Evolutionary conservation across 2,888 invertebrate genomes (phyloP), one percentile per base, ranked within the genome.

Genomic region (Campaea margaritaria): DNA sequence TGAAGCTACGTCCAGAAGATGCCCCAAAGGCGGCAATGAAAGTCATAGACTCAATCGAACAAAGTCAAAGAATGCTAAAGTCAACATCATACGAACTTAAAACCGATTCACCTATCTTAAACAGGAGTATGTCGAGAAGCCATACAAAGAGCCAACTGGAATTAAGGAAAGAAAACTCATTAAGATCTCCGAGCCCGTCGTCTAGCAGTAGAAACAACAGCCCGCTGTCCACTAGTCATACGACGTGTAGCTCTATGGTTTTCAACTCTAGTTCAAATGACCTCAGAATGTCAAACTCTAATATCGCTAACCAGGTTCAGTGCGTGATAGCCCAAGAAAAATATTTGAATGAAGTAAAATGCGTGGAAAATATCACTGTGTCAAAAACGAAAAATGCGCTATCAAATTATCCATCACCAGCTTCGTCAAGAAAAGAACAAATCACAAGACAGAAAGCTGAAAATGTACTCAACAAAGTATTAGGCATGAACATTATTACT

Each of bases 321-420:
- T 93, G 91, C 65, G 93, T 93, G 28, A 93, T 93, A 81, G 93
- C 93, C 58, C 93, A 93, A 86, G 93, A 93, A 58, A 93, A 91
- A 72, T 92, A 89, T 72, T 79, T 93, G 42, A 93, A 91, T 62
- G 93, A 93, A 82, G 81, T 93, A 0, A 91, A 88, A 74, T 93
- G 91, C 70, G 93, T 90, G 2, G 92, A 93, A 81, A 93, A 79
- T 67, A 89, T 93, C 53, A 88, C 87, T n/a, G 74, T 93, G 64
- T 83, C 89, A 0, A 93, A 88, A 82, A 76, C 80, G 12, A 90
- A 85, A 75, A 75, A 77, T 43, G 67, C 75, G 9, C 70, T 76
- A 21, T 81, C 85, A 36, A 84, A 79, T 64, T 84, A 86, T 65
- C 82, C 87, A 2, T 90, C 91, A 10, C 90, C 91, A 38, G 82